Evolutionary conservation across 2,797 vertebrate species (phyloP), one percentile per base, ranked within the genome.

Genomic region (Cyprinodon diabolis): DNA sequence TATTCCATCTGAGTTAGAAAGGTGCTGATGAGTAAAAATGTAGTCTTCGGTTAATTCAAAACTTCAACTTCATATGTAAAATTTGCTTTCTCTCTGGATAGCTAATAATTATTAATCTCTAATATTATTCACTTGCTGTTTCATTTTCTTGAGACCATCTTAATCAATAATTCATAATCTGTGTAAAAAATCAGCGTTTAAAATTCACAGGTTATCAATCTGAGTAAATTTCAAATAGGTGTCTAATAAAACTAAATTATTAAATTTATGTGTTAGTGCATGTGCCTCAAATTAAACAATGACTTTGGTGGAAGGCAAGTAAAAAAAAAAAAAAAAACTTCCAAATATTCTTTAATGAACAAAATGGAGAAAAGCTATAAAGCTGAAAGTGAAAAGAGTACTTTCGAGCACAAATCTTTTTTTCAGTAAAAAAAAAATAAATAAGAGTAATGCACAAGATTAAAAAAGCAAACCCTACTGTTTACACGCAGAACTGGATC

Each of bases 131-230:
- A 65, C 58, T 65, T 25, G 6, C 25, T 69, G 47, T 63, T 63
- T 58, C 14, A 69, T 14, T 56, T 48, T 72, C 52, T 71, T 66
- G 9, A 23, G 4, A 65, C 57, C 3, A 45, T 19, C n/a, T 66
- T 60, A n/a, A 66, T 81, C 13, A 76, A 37, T 69, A 12, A 48
- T 65, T 79, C 21, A 72, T 43, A 76, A 66, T 75, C 3, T 60
- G 37, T 68, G 43, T 67, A 14, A 19, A 21, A 67, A 70, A n/a
- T 23, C 30, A 54, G 72, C 1, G 45, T 40, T 76, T 7, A 62
- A 57, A 35, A 57, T 51, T 69, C 7, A 0, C 43, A 5, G 35
- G 35, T n/a, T 62, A 69, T 76, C 14, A 23, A 30, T 74, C 14
- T 49, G 19, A 68, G 45, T 25, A 13, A 17, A 51, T 45, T 65